These are phyloP conservation scores for Cheilosia impressa DNA, from an alignment of 2,888 invertebrate genomes.

Conservation along the genomic window DNA sequence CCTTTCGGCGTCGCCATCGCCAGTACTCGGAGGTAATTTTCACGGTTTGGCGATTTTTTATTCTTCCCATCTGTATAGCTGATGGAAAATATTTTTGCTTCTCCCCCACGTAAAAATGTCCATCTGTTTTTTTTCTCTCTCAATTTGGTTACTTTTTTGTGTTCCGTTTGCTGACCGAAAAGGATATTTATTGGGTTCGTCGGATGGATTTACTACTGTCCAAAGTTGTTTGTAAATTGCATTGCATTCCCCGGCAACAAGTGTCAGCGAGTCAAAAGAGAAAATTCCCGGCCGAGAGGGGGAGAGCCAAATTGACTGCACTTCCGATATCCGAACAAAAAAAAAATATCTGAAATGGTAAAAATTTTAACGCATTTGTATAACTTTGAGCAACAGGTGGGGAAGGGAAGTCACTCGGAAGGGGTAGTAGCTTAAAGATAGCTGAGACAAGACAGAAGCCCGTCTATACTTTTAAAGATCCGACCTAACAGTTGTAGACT, in stretches of 20 bases:
- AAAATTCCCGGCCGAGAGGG: background rate
- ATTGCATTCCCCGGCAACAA: conserved; percentile 23
- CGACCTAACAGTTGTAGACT: too few species aligned
- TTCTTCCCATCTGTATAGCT: conserved; percentile 30
- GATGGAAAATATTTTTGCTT: conserved; percentile 14
- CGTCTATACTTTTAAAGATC: too few species aligned
- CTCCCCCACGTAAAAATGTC: background rate
- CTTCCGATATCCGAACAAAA: conserved; percentile 4
- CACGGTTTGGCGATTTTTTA: conserved; percentile 60
- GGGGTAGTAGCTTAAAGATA: too few species aligned
- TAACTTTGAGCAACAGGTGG: conserved; percentile 11
- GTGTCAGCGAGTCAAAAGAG: conserved; percentile 7
- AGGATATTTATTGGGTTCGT: conserved; percentile 48
- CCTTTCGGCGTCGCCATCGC: background rate
- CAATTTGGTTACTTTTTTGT: conserved; percentile 2
- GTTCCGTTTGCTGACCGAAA: conserved; percentile 27
- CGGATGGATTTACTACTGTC: conserved; percentile 28
- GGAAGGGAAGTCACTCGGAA: background rate
- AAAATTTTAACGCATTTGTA: conserved; percentile 8
- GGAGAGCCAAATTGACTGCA: conserved; percentile 12
- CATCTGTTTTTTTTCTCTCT: conserved; percentile 10
- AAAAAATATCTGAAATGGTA: background rate
- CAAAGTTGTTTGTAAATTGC: conserved; percentile 9
- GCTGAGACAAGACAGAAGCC: too few species aligned
- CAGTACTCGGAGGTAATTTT: conserved; percentile 47